Percentiles rank a stretch among this genome's conserved stretches.
Conservation (phyloP, 30 jellyfish, hydroid and myxozoan genomes). For the Pseudorhiza aurosa region DNA sequence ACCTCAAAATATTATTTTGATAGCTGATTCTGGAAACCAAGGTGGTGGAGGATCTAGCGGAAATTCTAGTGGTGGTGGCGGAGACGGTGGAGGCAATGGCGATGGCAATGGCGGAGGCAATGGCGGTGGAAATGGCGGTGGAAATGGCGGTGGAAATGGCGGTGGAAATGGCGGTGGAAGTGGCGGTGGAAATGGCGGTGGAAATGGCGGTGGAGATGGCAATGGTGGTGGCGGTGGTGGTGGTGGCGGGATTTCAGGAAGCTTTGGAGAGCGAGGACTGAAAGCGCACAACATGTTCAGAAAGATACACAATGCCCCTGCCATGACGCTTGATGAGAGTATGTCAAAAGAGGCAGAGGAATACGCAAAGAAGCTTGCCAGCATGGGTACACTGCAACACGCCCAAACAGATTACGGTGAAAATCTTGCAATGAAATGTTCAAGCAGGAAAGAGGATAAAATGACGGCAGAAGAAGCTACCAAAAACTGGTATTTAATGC, state of each 20-base stretch:
- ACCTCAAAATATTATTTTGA: no score
- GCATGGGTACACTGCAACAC: conserved; percentile 66
- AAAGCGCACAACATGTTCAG: conserved; percentile 85
- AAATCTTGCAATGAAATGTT: conserved; percentile 79
- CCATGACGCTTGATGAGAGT: conserved; percentile 54
- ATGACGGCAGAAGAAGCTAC: conserved; percentile 96
- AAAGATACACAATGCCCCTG: conserved; percentile 78
- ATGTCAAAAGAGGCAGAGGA: conserved; percentile 79
- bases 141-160: background rate
- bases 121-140: conserved; percentile 23
- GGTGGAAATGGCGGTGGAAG: conserved; percentile 7
- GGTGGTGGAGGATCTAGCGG: background rate
- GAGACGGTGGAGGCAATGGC: conserved; percentile 8
- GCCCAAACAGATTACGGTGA: conserved; percentile 71
- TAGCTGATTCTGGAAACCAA: no score
- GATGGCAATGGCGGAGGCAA: background rate
- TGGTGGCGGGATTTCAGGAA: background rate
- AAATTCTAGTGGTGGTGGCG: conserved; percentile 8
- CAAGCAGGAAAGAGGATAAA: conserved; percentile 60
- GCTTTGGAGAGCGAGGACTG: conserved; percentile 21
- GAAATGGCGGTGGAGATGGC: conserved; percentile 4
- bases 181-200: conserved; percentile 2
- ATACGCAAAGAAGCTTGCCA: conserved; percentile 83
- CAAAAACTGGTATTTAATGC: conserved; percentile 67
- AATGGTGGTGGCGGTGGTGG: conserved; percentile 14